phyloP scores from a whole-genome alignment of 2,797 vertebrate species.

The Enteromius viviparus region DNA sequence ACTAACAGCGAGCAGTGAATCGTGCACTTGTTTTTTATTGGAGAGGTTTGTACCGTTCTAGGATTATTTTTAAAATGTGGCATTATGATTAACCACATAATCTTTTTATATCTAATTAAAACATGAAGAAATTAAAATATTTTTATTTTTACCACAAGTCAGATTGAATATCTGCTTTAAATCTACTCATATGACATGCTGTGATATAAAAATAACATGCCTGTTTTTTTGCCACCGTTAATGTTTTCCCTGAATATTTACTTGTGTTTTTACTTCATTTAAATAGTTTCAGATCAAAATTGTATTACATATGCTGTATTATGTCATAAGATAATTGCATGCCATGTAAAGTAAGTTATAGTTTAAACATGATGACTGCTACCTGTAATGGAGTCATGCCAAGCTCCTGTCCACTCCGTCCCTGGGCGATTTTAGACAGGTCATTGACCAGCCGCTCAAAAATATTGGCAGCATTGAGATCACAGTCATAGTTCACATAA shows the following conservation, averaged over 20 bases:
- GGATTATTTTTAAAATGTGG: neutral
- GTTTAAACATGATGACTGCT: neutral
- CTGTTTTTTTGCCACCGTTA: too few species aligned
- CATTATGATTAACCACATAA: neutral
- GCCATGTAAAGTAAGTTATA: neutral
- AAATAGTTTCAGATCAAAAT: neutral
- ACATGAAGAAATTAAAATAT: too few species aligned
- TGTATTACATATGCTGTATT: neutral
- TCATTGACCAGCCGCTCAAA: constrained; percentile 97
- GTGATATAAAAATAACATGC: neutral
- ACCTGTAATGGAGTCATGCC: constrained; percentile 92
- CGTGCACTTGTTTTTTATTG: neutral
- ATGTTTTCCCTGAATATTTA: neutral
- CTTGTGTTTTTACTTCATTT: neutral
- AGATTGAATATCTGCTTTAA: neutral
- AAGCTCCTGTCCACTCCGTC: constrained; percentile 93
- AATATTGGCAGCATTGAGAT: constrained; percentile 97
- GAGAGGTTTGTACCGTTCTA: neutral
- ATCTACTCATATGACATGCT: neutral
- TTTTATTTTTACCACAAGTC: neutral
- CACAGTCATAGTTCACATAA: constrained; percentile 98
- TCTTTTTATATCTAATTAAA: neutral
- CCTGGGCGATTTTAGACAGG: constrained; percentile 96
- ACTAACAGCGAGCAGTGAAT: neutral
- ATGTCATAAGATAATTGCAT: neutral